Evolutionary conservation across 2,888 invertebrate species (phyloP).

Genomic region (Cartodere bifasciata): DNA sequence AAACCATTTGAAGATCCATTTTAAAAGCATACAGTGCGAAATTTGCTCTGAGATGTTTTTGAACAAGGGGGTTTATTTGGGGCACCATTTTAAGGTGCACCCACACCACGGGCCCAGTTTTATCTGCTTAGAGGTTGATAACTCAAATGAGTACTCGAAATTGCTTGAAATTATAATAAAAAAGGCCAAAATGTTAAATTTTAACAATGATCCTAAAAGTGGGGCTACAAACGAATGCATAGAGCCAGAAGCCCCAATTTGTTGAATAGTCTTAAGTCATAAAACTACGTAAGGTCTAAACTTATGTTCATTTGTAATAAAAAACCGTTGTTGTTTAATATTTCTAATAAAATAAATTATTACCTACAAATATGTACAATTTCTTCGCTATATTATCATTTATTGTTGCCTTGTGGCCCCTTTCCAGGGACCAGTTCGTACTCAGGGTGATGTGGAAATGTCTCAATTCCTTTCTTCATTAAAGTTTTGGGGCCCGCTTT

Average conservation of each 20-base stretch:
- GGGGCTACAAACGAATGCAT: too few relatives aligned
- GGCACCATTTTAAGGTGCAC: conserved; percentile 28
- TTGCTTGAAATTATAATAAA: too few relatives aligned
- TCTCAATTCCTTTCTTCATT: conserved; percentile 34
- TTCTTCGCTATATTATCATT: neutral
- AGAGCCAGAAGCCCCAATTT: too few relatives aligned
- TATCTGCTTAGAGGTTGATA: too few relatives aligned
- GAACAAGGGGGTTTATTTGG: conserved; percentile 21
- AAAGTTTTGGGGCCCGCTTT: conserved; percentile 40
- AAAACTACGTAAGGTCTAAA: too few relatives aligned
- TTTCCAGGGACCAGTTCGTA: conserved; percentile 42
- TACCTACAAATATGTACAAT: neutral
- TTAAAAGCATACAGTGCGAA: conserved; percentile 33
- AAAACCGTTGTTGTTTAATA: neutral
- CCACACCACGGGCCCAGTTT: too few relatives aligned
- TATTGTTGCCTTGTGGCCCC: conserved; percentile 1
- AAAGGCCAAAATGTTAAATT: too few relatives aligned
- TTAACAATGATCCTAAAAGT: too few relatives aligned
- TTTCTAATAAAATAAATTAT: neutral
- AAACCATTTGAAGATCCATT: conserved; percentile 34
- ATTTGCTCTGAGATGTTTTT: conserved; percentile 30
- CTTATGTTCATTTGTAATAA: conserved; percentile 1
- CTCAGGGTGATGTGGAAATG: conserved; percentile 33
- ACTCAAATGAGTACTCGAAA: too few relatives aligned
- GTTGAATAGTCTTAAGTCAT: too few relatives aligned